Base-by-base conservation (phyloP, 1,140 invertebrate genomes). In the Ceratoteleas bidentatus region DNA sequence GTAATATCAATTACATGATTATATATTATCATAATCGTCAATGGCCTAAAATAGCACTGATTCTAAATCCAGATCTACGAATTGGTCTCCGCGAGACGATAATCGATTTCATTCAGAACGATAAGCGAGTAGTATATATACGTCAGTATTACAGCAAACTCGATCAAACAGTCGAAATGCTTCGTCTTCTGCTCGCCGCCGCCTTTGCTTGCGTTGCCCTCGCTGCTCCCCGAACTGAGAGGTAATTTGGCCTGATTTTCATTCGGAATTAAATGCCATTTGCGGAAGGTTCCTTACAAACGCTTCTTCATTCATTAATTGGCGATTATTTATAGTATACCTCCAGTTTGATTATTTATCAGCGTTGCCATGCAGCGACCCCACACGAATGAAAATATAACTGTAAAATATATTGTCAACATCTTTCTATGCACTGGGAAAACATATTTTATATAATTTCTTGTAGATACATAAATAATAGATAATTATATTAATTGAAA, bases 31-130 rank as follows among this genome's bases (percentile, higher is more conserved):
- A 54, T 54, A 54, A 54, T 54, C 10, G 43, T 43, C 34, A 43
- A 9, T 34, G n/a, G 24, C 33, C 32, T 11, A 40, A 40, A 57
- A 38, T 40, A 43, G 34, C 13, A 16, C 34, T 38, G 36, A 57
- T 57, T 57, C 13, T 15, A 34, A 40, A 40, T 57, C 15, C 14
- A 40, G n/a, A 57, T 57, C 13, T 57, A 40, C 33, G 34, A 16
- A 16, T 57, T 57, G 54, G 54, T 40, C 6, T 11, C 13, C 1
- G 10, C 33, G n/a, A 57, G 8, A 38, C 34, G 36, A 57, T 57
- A 57, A 57, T 57, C 54, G 34, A 57, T 57, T 57, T 38, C 34
- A 57, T 57, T 57, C 54, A 16, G 3, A 43, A 40, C 34, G 34
- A 57, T 57, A 57, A 57, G 36, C 36, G 54, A 57, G 16, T 16